These are phyloP conservation scores for Melikaiella ostensackeni DNA, from an alignment of 2,888 invertebrate genomes.

Conservation along the genomic window DNA sequence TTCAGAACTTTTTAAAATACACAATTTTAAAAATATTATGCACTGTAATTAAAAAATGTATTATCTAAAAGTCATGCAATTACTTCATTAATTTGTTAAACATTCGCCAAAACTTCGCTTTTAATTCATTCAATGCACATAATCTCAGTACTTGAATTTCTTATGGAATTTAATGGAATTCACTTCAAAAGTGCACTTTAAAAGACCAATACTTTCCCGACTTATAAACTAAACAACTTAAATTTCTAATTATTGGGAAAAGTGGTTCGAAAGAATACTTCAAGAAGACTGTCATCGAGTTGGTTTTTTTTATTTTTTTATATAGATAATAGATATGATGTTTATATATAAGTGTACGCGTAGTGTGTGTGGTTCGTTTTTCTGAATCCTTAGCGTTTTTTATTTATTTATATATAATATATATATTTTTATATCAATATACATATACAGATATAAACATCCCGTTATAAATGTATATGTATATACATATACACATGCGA, in stretches of 20 bases:
- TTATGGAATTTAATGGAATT: too few species aligned
- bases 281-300: conserved; percentile 62
- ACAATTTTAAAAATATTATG: too few species aligned
- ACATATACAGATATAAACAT: conserved; percentile 50
- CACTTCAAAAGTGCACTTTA: too few species aligned
- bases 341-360: conserved; percentile 68
- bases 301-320: conserved; percentile 66
- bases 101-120: too few species aligned
- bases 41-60: too few species aligned
- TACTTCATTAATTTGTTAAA: too few species aligned
- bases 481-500: conserved; percentile 33
- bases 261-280: conserved; percentile 1
- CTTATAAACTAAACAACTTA: too few species aligned
- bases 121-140: too few species aligned
- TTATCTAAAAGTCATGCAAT: too few species aligned
- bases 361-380: conserved; percentile 63
- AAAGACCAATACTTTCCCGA: too few species aligned
- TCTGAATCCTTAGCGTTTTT: conserved; percentile 60
- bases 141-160: too few species aligned
- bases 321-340: conserved; percentile 71
- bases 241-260: background rate
- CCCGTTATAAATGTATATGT: conserved; percentile 44
- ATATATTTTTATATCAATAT: conserved; percentile 61
- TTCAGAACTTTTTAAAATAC: too few species aligned
- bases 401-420: conserved; percentile 59